Evolutionary conservation across 2,797 vertebrate species (phyloP).

Genomic region (Amphiprion clarkii): DNA sequence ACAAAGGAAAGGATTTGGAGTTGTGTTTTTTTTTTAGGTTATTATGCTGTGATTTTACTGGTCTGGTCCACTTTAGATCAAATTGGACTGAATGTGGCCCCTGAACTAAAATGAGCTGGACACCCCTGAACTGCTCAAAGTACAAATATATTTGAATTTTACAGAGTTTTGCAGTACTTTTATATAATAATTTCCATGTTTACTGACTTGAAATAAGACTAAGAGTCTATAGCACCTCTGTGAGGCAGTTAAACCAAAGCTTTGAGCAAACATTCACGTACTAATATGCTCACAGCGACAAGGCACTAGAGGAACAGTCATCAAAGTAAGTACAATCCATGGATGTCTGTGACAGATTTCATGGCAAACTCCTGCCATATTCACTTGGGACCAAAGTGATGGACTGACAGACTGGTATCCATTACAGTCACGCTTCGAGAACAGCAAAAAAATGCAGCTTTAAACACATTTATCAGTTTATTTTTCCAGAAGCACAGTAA

Average conservation of each 20-base stretch:
- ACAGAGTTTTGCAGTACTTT: neutral
- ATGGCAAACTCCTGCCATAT: conserved; percentile 21
- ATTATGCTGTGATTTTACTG: no score
- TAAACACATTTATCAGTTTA: conserved; percentile 2
- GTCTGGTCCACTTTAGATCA: no score
- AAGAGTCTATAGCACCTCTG: neutral
- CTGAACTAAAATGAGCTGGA: no score
- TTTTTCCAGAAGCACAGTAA: neutral
- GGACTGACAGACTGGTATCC: neutral
- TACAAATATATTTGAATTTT: neutral
- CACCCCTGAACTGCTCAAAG: neutral
- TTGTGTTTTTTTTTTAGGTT: no score
- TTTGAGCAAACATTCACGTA: conserved; percentile 1
- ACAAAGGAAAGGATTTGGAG: no score
- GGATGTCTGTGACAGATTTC: conserved; percentile 2
- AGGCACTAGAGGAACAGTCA: conserved; percentile 15
- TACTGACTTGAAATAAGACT: neutral
- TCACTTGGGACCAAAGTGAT: conserved; percentile 16
- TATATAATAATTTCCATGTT: neutral
- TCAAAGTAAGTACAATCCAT: conserved; percentile 19
- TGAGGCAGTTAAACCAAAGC: conserved; percentile 18
- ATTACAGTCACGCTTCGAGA: neutral
- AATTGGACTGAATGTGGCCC: no score
- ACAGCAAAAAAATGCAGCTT: neutral
- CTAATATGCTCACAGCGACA: conserved; percentile 29